Evolutionary conservation across 2,797 vertebrate species (phyloP).

Genomic region (Ptychobarbus kaznakovi): DNA sequence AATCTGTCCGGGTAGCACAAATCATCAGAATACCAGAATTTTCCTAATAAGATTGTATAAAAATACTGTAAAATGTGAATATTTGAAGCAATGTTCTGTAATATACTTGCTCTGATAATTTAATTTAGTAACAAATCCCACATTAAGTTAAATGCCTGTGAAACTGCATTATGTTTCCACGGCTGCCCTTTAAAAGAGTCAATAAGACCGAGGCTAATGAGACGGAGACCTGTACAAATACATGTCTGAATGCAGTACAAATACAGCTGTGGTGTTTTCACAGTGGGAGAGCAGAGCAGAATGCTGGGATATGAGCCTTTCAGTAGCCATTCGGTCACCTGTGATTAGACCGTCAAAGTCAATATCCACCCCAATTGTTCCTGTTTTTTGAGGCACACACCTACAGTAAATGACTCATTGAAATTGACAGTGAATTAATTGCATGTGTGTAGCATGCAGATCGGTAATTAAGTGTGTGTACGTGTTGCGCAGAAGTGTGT

Average conservation of each 20-base stretch:
- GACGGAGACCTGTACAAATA: constrained; percentile 1
- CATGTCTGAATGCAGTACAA: neutral
- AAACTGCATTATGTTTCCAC: constrained; percentile 81
- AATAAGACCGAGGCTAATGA: constrained; percentile 41
- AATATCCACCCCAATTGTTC: neutral
- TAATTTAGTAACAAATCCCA: neutral
- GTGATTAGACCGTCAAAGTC: constrained; percentile 11
- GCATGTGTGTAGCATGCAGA: constrained; percentile 62
- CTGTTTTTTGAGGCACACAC: constrained; percentile 7
- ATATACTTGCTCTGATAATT: neutral
- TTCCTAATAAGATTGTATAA: neutral
- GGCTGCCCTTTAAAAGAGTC: constrained; percentile 72
- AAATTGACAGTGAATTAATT: constrained; percentile 78
- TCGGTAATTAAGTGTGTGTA: constrained; percentile 67
- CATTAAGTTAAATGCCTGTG: constrained; percentile 4
- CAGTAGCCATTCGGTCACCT: neutral
- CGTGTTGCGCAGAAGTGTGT: constrained; percentile 38
- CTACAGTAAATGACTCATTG: constrained; percentile 63
- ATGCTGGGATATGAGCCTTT: neutral
- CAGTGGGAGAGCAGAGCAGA: neutral
- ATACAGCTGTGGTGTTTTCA: constrained; percentile 1
- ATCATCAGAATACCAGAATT: neutral
- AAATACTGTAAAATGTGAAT: neutral
- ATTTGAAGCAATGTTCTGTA: neutral
- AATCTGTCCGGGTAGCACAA: neutral